Evolutionary conservation across 2,113 vertebrate species (phyloP).

Genomic region (Campylomormyrus tamandua): DNA sequence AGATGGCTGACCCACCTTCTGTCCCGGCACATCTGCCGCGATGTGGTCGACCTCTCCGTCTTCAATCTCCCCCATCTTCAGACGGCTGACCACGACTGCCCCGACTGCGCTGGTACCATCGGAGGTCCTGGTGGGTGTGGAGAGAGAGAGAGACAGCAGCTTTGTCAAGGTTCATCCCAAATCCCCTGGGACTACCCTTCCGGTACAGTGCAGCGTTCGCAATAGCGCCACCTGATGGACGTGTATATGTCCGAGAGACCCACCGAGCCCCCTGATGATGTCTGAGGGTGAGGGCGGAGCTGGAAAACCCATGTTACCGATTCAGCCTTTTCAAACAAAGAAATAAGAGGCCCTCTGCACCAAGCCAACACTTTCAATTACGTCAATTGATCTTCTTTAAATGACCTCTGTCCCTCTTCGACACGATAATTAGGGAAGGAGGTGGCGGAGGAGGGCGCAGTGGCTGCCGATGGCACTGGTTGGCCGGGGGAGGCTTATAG

Average conservation of each 20-base stretch:
- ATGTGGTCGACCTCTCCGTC: conserved; percentile 77
- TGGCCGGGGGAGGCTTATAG: background rate
- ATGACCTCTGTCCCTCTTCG: conserved; percentile 43
- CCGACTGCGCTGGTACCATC: conserved; percentile 86
- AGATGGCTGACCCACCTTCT: conserved; percentile 63
- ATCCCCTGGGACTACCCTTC: background rate
- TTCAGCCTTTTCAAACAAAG: conserved; percentile 51
- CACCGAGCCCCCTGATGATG: conserved; percentile 50
- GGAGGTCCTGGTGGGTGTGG: conserved; percentile 63
- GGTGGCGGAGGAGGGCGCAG: too few relatives aligned
- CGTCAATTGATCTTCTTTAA: conserved; percentile 54
- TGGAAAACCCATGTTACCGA: conserved; percentile 53
- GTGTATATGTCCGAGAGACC: conserved; percentile 39
- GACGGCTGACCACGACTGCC: conserved; percentile 78
- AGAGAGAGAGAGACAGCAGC: background rate
- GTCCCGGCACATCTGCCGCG: conserved; percentile 66
- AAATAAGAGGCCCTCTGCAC: conserved; percentile 48
- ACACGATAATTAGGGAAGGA: conserved; percentile 25
- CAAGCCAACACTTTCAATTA: conserved; percentile 45
- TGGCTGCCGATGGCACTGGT: background rate
- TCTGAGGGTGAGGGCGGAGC: conserved; percentile 45
- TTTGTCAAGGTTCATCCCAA: background rate
- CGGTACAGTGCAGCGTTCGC: background rate
- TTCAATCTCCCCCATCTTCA: conserved; percentile 92
- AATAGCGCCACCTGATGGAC: background rate